Conservation (phyloP, 2,888 invertebrate genomes). For the Drosophila picticornis region DNA sequence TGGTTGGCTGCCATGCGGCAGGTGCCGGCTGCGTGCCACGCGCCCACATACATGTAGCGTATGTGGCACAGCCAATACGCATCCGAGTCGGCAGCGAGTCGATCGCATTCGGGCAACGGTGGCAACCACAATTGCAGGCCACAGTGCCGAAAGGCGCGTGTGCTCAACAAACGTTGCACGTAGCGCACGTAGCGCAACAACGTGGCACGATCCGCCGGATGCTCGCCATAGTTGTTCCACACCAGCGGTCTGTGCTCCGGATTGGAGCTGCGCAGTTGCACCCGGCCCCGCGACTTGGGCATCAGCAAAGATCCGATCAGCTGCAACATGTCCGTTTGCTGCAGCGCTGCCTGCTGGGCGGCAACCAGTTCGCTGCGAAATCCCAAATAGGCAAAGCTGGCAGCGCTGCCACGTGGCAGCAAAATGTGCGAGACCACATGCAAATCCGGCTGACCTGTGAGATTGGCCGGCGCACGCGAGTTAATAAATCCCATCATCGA, state of each 20-base stretch:
- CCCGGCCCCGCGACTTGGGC: slow-evolving; percentile 85
- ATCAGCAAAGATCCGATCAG: slow-evolving; percentile 76
- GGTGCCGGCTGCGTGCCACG: slow-evolving; percentile 90
- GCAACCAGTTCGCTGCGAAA: slow-evolving; percentile 51
- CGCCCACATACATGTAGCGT: slow-evolving; percentile 86
- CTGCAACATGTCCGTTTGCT: slow-evolving; percentile 60
- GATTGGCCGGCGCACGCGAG: slow-evolving; percentile 76
- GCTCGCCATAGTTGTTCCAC: slow-evolving; percentile 86
- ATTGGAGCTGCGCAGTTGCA: slow-evolving; percentile 86
- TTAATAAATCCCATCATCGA: slow-evolving; percentile 86
- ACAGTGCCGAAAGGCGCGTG: slow-evolving; percentile 84
- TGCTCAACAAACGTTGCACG: slow-evolving; percentile 83
- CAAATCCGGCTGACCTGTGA: slow-evolving; percentile 61
- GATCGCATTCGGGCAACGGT: slow-evolving; percentile 72
- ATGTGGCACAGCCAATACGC: slow-evolving; percentile 88
- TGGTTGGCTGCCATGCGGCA: slow-evolving; percentile 88
- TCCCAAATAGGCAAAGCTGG: slow-evolving; percentile 65
- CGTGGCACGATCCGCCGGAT: slow-evolving; percentile 85
- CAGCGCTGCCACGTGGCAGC: slow-evolving; percentile 51
- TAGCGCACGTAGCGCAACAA: slow-evolving; percentile 83
- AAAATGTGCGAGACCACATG: slow-evolving; percentile 87
- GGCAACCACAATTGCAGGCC: slow-evolving; percentile 77
- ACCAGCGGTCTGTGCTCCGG: slow-evolving; percentile 87
- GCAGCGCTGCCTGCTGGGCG: slow-evolving; percentile 46
- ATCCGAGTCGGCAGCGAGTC: slow-evolving; percentile 72